Conservation (phyloP, 1,140 invertebrate species). For the Condylostylus longicornis region DNA sequence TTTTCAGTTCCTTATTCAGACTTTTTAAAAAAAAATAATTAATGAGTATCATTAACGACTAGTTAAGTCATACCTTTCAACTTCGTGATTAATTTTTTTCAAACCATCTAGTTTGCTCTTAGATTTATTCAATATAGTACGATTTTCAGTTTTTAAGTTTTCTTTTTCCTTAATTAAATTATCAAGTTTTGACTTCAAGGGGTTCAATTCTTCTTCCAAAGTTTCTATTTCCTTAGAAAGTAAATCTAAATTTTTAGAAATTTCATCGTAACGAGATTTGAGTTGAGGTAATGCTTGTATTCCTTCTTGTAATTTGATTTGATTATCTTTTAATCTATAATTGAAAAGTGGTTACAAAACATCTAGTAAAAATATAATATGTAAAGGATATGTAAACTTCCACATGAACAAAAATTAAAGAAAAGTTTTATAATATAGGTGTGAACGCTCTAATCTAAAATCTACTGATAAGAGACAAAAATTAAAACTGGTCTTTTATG, state of each 20-base stretch:
- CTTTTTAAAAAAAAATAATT: conserved; percentile 2
- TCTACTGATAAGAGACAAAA: too few relatives aligned
- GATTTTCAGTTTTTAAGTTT: conserved; percentile 31
- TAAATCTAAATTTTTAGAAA: conserved; percentile 24
- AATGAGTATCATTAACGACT: not conserved
- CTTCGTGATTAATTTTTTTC: conserved; percentile 28
- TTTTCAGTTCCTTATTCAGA: conserved; percentile 2
- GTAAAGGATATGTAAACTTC: conserved; percentile 28
- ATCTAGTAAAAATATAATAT: too few relatives aligned
- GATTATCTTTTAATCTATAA: conserved; percentile 19
- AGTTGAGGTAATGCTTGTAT: conserved; percentile 29
- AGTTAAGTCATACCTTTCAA: conserved; percentile 21
- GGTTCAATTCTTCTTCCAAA: conserved; percentile 28
- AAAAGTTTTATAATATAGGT: too few relatives aligned
- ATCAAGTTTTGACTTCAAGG: conserved; percentile 31
- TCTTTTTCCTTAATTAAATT: conserved; percentile 30
- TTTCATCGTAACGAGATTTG: conserved; percentile 18
- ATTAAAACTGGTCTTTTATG: too few relatives aligned
- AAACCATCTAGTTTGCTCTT: conserved; percentile 26
- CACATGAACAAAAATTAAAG: conserved; percentile 28
- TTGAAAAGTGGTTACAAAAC: not conserved
- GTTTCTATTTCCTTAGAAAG: conserved; percentile 27
- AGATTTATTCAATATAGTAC: conserved; percentile 19
- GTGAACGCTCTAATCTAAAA: too few relatives aligned
- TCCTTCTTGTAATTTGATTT: conserved; percentile 28